A percentile compares a stretch with the other conserved stretches of the same genome.
These are phyloP conservation scores for Acanthosepion lycidas DNA, from an alignment of 2,888 invertebrate genomes.

Conservation along the genomic window DNA sequence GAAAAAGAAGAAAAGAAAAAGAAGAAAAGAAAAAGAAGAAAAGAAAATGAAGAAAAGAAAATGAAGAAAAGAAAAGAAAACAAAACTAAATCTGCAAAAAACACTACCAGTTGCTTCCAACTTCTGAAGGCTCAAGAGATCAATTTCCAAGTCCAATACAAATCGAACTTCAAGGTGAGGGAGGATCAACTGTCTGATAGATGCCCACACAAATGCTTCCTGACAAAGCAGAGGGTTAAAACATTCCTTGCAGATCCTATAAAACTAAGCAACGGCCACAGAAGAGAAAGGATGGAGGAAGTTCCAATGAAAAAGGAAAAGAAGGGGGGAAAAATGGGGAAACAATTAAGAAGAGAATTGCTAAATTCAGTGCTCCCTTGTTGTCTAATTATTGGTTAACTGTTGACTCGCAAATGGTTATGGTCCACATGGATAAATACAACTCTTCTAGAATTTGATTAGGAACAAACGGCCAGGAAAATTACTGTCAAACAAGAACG, in stretches of 20 bases:
- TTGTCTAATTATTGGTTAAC: slow-evolving; percentile 18
- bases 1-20: no score
- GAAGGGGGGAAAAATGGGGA: background rate
- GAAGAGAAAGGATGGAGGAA: background rate
- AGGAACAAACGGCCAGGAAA: slow-evolving; percentile 33
- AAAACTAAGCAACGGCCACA: background rate
- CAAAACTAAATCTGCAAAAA: background rate
- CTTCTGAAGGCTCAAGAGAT: background rate
- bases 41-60: no score
- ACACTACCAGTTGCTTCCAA: background rate
- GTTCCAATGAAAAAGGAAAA: background rate
- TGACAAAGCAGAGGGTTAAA: slow-evolving; percentile 33
- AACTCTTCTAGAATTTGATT: background rate
- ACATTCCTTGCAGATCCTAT: background rate
- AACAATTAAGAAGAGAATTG: slow-evolving; percentile 10
- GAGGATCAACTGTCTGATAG: background rate
- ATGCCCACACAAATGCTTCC: background rate
- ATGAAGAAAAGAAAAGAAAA: no score
- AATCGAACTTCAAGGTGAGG: background rate
- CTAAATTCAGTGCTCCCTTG: slow-evolving; percentile 20
- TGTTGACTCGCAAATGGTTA: slow-evolving; percentile 12
- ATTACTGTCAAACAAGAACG: background rate
- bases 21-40: no score
- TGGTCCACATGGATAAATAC: background rate
- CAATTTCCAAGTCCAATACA: background rate